phyloP scores from a whole-genome alignment of 1,140 invertebrate genomes.

The Papilio glaucus region DNA sequence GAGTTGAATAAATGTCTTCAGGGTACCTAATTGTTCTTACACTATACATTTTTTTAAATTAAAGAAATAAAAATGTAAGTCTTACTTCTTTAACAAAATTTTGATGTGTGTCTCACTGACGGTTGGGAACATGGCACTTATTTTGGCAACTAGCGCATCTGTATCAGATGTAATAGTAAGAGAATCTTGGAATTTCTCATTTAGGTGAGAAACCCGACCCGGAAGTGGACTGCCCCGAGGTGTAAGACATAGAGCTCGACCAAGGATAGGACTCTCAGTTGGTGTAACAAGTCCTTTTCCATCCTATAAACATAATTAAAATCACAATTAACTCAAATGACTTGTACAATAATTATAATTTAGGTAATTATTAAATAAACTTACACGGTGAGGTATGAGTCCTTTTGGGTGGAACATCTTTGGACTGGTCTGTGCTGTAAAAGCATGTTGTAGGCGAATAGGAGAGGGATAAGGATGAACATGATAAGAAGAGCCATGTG shows the following conservation, averaged over 20 bases:
- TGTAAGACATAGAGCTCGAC: conserved; percentile 81
- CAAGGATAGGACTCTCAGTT: conserved; percentile 79
- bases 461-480: conserved; percentile 81
- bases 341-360: conserved; percentile 23
- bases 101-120: conserved; percentile 94
- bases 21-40: no score
- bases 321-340: conserved; percentile 20
- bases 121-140: conserved; percentile 95
- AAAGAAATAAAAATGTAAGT: conserved; percentile 43
- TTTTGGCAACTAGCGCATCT: conserved; percentile 90
- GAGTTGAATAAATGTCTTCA: no score
- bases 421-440: conserved; percentile 74
- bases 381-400: conserved; percentile 78
- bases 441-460: conserved; percentile 80
- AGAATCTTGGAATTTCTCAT: conserved; percentile 87
- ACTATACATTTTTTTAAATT: no score
- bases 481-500: conserved; percentile 79
- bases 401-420: conserved; percentile 81
- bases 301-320: conserved; percentile 54
- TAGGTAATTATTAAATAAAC: conserved; percentile 46
- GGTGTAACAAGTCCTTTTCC: conserved; percentile 68
- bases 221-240: conserved; percentile 80
- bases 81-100: conserved; percentile 94
- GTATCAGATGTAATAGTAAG: conserved; percentile 86
- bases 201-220: conserved; percentile 78